A percentile compares a stretch with the other conserved stretches of the same genome.
Evolutionary conservation across 2,888 invertebrate genomes (phyloP).

Genomic region (Himalopsyche japonica): DNA sequence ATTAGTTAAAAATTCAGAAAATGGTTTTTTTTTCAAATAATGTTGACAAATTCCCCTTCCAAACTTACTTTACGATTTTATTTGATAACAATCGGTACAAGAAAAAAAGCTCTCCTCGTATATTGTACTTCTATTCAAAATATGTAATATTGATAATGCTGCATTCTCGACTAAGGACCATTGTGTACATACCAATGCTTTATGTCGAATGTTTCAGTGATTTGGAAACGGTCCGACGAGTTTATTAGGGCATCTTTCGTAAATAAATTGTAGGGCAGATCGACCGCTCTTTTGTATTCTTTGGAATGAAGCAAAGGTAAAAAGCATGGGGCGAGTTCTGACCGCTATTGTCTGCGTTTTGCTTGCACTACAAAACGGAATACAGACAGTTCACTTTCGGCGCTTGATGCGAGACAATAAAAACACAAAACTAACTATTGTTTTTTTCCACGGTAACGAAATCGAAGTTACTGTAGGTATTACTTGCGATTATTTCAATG

Average conservation of each 20-base stretch:
- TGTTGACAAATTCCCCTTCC: no score
- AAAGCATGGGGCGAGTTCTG: not conserved
- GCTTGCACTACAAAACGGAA: not conserved
- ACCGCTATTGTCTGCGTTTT: conserved; percentile 11
- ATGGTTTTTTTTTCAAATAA: no score
- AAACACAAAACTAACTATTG: not conserved
- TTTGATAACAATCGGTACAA: no score
- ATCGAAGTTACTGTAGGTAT: no score
- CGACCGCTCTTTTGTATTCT: conserved; percentile 23
- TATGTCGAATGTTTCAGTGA: not conserved
- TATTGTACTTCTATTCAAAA: no score
- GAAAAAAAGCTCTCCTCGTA: no score
- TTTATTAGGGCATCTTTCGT: conserved; percentile 20
- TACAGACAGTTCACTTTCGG: not conserved
- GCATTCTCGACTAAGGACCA: not conserved
- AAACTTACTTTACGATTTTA: no score
- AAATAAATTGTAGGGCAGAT: conserved; percentile 26
- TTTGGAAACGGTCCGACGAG: conserved; percentile 15
- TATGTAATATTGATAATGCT: not conserved
- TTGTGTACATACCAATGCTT: not conserved
- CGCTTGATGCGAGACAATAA: not conserved
- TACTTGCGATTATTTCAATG: no score
- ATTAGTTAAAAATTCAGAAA: no score
- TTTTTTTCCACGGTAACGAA: no score
- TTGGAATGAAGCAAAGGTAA: conserved; percentile 5